Conservation (phyloP, 2,113 vertebrate species). For the Alosa alosa region DNA sequence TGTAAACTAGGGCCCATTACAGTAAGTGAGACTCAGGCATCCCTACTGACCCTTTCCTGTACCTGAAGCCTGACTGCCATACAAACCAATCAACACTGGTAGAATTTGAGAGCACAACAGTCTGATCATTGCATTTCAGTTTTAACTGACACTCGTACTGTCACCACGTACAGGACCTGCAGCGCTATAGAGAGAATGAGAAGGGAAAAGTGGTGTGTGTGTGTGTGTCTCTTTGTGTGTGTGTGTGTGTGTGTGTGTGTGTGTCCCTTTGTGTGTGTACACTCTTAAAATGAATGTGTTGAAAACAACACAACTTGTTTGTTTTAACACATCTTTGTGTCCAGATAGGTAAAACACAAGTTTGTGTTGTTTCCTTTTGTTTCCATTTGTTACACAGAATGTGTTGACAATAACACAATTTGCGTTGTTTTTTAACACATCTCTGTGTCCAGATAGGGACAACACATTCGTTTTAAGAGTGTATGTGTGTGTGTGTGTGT, state of each 20-base stretch:
- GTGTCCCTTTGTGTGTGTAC: not conserved
- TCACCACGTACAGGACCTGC: not conserved
- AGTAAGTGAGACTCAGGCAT: not conserved
- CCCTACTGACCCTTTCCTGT: not conserved
- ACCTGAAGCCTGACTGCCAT: not conserved
- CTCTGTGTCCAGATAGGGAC: no score
- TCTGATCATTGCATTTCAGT: not conserved
- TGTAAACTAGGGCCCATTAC: no score
- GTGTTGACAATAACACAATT: no score
- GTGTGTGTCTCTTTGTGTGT: no score
- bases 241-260: not conserved
- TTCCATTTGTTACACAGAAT: no score
- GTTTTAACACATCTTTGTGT: no score
- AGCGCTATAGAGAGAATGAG: not conserved
- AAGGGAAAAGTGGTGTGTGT: not conserved
- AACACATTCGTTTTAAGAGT: no score
- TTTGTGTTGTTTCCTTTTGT: no score
- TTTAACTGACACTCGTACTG: not conserved
- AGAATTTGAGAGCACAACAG: not conserved
- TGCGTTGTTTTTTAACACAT: no score
- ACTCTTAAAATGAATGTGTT: no score
- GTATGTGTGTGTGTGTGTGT: not conserved
- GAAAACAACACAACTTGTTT: no score
- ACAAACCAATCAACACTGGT: not conserved
- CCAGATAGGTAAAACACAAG: no score